A percentile compares a stretch with the other conserved stretches of the same genome.
These are phyloP conservation scores for Rhea pennata DNA, from an alignment of 2,113 vertebrate genomes.

Conservation along the genomic window DNA sequence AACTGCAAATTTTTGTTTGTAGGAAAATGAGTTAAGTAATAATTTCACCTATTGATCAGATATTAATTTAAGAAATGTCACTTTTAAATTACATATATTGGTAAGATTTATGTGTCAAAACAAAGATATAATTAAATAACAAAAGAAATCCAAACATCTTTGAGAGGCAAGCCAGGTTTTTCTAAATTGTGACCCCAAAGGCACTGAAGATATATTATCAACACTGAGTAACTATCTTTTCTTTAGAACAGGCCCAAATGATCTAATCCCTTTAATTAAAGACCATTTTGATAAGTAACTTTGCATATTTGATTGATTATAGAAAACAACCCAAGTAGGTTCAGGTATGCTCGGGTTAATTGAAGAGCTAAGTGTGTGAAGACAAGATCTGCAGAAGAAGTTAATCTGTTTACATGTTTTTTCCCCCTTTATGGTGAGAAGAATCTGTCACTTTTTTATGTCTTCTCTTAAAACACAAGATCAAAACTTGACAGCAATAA, in stretches of 20 bases:
- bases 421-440: neutral
- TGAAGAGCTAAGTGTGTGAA: neutral
- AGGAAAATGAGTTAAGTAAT: neutral
- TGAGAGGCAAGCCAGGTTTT: neutral
- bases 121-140: neutral
- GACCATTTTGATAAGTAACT: neutral
- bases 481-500: conserved; percentile 35
- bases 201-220: neutral
- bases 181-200: neutral
- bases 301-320: neutral
- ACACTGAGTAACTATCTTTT: neutral
- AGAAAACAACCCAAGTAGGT: neutral
- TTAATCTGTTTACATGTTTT: neutral
- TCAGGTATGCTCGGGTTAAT: neutral
- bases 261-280: neutral
- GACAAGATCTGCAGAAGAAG: neutral
- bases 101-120: neutral
- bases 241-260: neutral
- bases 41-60: neutral
- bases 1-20: neutral
- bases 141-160: neutral
- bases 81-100: neutral
- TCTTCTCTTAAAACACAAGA: conserved; percentile 3
- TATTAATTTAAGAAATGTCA: neutral
- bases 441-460: neutral